Base-by-base conservation (phyloP, 1,140 invertebrate genomes). In the Drosophila azteca region DNA sequence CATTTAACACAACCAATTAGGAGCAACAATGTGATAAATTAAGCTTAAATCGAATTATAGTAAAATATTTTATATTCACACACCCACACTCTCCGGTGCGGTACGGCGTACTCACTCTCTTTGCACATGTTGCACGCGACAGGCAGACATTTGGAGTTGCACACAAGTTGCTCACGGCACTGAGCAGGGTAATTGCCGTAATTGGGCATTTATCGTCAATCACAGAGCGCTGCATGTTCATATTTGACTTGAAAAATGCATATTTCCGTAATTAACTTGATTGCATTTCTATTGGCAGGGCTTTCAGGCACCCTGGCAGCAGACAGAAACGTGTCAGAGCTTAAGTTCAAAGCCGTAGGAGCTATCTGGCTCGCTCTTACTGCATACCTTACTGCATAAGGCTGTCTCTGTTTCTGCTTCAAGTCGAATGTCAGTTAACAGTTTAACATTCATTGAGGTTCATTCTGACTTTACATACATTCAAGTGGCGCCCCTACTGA, bases 151-250 rank as follows among this genome's bases (percentile, higher is more conserved):
- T 0, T n/a, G n/a, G n/a, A n/a, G n/a, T n/a, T n/a, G n/a, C 17
- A 20, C 0, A 20, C 17, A 20, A 45, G 49, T 65, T 68, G 65
- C 4, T 4, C 35, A 20, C 62, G 24, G 35, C 45, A 3, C 4
- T 39, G 35, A 58, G 57, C 66, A 64, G 65, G 65, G 64, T 88
- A 88, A 88, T 88, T 88, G 74, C 52, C 65, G 73, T 88, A 88
- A 88, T 88, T 88, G 84, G 59, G 54, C 83, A 88, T 88, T 79
- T 88, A 88, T 83, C 61, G 82, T 78, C 65, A 77, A 83, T 83
- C 76, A 71, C 63, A 44, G 20, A 13, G 35, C 13, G 35, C 13
- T 35, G 58, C 58, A 63, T 61, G 65, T 58, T 57, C 63, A 63
- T 61, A 53, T 60, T 57, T 65, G 50, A 68, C 59, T 62, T 80